Percentiles rank a stretch among this genome's conserved stretches.
phyloP scores from a whole-genome alignment of 2,888 invertebrate species.

The Gnatocerus cornutus region DNA sequence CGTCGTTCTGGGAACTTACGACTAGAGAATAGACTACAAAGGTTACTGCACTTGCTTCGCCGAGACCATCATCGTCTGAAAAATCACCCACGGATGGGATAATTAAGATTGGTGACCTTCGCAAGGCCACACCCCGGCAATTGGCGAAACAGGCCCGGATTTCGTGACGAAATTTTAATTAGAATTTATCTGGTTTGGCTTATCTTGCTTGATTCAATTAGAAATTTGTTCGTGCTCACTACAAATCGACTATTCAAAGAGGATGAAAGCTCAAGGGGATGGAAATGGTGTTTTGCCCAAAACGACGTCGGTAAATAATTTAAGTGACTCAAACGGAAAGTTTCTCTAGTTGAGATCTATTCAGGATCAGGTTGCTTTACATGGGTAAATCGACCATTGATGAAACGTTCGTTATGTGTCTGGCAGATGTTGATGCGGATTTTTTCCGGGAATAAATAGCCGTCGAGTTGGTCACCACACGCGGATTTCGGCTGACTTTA shows the following conservation, averaged over 20 bases:
- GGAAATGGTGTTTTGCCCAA: not conserved
- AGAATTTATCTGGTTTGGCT: slow-evolving; percentile 13
- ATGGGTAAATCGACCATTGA: not conserved
- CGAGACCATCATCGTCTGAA: slow-evolving; percentile 5
- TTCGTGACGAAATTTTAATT: slow-evolving; percentile 15
- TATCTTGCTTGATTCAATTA: slow-evolving; percentile 17
- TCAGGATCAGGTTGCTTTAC: not conserved
- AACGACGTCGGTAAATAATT: slow-evolving; percentile 11
- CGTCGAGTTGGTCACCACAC: too few relatives aligned
- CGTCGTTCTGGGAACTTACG: slow-evolving; percentile 37
- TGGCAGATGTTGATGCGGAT: too few relatives aligned
- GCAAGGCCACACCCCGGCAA: slow-evolving; percentile 29
- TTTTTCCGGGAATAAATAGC: too few relatives aligned
- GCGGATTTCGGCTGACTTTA: too few relatives aligned
- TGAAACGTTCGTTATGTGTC: not conserved
- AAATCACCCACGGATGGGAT: slow-evolving; percentile 7
- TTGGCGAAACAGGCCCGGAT: slow-evolving; percentile 18
- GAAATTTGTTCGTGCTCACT: not conserved
- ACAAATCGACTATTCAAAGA: slow-evolving; percentile 5
- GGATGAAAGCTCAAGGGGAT: not conserved
- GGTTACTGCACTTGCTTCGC: slow-evolving; percentile 34
- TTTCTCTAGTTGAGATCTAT: not conserved
- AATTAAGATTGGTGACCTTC: slow-evolving; percentile 25
- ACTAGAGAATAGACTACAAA: slow-evolving; percentile 35
- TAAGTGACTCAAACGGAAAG: slow-evolving; percentile 3